phyloP scores from a whole-genome alignment of 2,888 invertebrate species.

The Cylloceria caligata region DNA sequence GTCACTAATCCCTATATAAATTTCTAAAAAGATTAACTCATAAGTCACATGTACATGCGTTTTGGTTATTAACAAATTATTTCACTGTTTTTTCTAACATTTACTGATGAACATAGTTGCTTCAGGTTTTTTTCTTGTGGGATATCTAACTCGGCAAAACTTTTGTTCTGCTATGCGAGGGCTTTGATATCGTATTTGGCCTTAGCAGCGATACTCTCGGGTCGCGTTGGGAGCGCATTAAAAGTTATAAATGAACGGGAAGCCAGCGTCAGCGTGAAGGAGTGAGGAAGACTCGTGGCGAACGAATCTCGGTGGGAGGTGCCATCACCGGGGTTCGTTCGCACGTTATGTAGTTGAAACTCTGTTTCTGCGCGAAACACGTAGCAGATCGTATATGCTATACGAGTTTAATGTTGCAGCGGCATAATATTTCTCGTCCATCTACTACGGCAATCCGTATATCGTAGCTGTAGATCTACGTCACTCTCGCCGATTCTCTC shows the following conservation, averaged over 20 bases:
- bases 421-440: slow-evolving; percentile 7
- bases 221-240: slow-evolving; percentile 52
- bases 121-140: background rate
- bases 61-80: no score
- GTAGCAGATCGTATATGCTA: background rate
- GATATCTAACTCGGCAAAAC: slow-evolving; percentile 24
- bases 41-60: no score
- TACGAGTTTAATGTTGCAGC: background rate
- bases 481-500: background rate
- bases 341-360: slow-evolving; percentile 23
- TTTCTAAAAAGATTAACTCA: no score
- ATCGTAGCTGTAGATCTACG: background rate
- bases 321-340: slow-evolving; percentile 23
- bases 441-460: background rate
- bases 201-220: slow-evolving; percentile 6
- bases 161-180: slow-evolving; percentile 16
- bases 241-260: slow-evolving; percentile 63
- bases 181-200: slow-evolving; percentile 17
- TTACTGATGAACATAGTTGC: no score
- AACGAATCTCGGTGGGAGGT: slow-evolving; percentile 50
- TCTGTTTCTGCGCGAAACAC: slow-evolving; percentile 16
- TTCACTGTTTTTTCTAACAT: no score
- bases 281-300: slow-evolving; percentile 39
- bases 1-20: no score
- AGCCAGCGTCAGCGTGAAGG: slow-evolving; percentile 21